These are phyloP conservation scores for Caenorhabditis panamensis DNA, from an alignment of 2,888 invertebrate genomes.

Conservation along the genomic window DNA sequence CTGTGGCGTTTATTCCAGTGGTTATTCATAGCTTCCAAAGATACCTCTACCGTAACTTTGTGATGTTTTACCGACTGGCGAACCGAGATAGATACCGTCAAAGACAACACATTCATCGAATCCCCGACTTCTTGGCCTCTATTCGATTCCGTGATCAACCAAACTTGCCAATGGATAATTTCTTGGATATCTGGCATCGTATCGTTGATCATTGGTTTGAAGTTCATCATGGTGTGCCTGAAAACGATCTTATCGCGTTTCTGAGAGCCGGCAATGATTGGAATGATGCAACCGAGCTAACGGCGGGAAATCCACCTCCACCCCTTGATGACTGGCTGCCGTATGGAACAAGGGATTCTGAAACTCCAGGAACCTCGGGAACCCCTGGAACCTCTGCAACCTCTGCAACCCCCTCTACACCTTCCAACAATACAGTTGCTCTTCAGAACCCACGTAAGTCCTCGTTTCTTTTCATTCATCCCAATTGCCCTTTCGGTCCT, in stretches of 20 bases:
- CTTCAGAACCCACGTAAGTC: too few relatives aligned
- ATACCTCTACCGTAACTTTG: constrained; percentile 32
- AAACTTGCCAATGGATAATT: neutral
- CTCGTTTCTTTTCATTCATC: too few relatives aligned
- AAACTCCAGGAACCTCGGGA: too few relatives aligned
- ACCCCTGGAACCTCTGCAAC: too few relatives aligned
- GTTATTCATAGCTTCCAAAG: neutral
- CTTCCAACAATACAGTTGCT: too few relatives aligned
- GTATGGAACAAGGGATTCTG: too few relatives aligned
- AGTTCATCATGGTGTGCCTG: neutral
- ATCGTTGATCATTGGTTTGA: neutral
- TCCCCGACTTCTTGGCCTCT: constrained; percentile 7
- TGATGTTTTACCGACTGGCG: constrained; percentile 8
- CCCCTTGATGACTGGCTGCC: too few relatives aligned
- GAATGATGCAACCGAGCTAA: constrained; percentile 4
- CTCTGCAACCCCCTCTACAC: too few relatives aligned
- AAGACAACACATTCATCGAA: neutral
- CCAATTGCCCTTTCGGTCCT: neutral
- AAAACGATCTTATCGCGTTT: too few relatives aligned
- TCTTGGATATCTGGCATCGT: neutral
- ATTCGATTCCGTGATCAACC: constrained; percentile 2
- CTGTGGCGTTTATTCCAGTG: neutral
- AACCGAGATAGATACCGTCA: neutral
- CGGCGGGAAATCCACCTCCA: too few relatives aligned
- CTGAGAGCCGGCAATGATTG: neutral